Evolutionary conservation across 2,888 invertebrate species (phyloP).

Genomic region (Ennomos erosarius): DNA sequence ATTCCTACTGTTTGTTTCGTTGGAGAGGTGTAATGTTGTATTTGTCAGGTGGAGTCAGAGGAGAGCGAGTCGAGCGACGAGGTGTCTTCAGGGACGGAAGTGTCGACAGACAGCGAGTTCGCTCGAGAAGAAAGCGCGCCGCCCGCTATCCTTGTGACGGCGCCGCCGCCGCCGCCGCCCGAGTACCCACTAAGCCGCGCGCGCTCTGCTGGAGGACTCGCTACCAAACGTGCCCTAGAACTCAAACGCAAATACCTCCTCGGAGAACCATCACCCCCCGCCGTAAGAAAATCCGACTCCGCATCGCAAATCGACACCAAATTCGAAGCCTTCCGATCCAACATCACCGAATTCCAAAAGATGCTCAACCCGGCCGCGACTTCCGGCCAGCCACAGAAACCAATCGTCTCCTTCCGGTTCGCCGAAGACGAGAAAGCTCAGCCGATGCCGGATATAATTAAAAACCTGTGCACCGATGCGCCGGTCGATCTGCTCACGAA

Average conservation of each 20-base stretch:
- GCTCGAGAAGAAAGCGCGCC: conserved; percentile 91
- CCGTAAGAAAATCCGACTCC: conserved; percentile 92
- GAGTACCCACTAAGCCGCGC: conserved; percentile 93
- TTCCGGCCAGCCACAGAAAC: conserved; percentile 46
- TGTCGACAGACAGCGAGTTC: conserved; percentile 96
- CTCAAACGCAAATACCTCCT: conserved; percentile 93
- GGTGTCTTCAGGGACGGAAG: conserved; percentile 95
- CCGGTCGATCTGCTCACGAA: conserved; percentile 73
- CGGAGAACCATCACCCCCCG: conserved; percentile 88
- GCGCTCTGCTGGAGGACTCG: conserved; percentile 94
- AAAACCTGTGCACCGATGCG: conserved; percentile 70
- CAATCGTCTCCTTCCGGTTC: conserved; percentile 60
- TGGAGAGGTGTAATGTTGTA: conserved; percentile 12
- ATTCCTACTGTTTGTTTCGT: background rate
- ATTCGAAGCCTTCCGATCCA: conserved; percentile 92
- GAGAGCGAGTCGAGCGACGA: conserved; percentile 88
- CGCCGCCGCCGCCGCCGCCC: conserved; percentile 87
- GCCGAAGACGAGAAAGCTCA: conserved; percentile 75
- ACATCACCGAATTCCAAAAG: conserved; percentile 95
- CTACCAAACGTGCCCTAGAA: conserved; percentile 94
- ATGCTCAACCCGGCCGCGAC: conserved; percentile 90
- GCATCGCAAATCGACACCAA: conserved; percentile 94
- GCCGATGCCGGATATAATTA: conserved; percentile 87
- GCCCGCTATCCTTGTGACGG: conserved; percentile 85
- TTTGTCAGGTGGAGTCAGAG: conserved; percentile 77